Conservation (phyloP, 1,140 invertebrate species). For the Zophobas atratus region DNA sequence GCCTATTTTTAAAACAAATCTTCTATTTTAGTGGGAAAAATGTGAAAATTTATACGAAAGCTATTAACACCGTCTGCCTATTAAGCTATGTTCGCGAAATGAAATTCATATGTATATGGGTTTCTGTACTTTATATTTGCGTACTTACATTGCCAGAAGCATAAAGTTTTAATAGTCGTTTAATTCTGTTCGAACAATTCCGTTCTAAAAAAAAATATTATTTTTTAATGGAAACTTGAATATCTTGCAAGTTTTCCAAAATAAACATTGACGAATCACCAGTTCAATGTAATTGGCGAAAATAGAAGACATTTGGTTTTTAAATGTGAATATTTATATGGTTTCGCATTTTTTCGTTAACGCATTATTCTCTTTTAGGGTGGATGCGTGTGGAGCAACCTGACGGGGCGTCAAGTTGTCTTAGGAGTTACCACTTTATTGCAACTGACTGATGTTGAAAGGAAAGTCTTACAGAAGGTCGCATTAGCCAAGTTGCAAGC, state of each 20-base stretch:
- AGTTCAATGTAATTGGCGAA: slow-evolving; percentile 11
- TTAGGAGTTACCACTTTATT: slow-evolving; percentile 81
- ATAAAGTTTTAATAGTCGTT: slow-evolving; percentile 17
- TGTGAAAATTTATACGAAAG: slow-evolving; percentile 1
- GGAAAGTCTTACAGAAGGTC: slow-evolving; percentile 85
- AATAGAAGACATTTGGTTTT: slow-evolving; percentile 31
- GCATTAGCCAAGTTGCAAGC: slow-evolving; percentile 90
- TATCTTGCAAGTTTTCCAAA: slow-evolving; percentile 19
- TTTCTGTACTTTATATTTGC: slow-evolving; percentile 11
- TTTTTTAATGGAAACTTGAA: slow-evolving; percentile 2
- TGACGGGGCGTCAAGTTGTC: slow-evolving; percentile 81
- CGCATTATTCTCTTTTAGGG: slow-evolving; percentile 74
- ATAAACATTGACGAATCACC: slow-evolving; percentile 33
- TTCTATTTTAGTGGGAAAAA: slow-evolving; percentile 22
- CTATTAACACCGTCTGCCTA: slow-evolving; percentile 3
- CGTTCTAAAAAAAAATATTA: not conserved
- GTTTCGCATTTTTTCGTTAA: slow-evolving; percentile 20
- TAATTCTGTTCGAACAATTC: not conserved
- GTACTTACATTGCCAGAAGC: not conserved
- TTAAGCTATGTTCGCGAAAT: slow-evolving; percentile 1
- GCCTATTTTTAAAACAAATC: slow-evolving; percentile 18
- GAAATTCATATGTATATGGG: not conserved
- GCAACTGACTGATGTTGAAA: slow-evolving; percentile 85
- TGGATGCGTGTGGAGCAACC: slow-evolving; percentile 87
- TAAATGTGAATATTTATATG: not conserved